Evolutionary conservation across 2,888 invertebrate genomes (phyloP), one percentile per base, ranked within the genome.

Genomic region (Halictus ligatus): DNA sequence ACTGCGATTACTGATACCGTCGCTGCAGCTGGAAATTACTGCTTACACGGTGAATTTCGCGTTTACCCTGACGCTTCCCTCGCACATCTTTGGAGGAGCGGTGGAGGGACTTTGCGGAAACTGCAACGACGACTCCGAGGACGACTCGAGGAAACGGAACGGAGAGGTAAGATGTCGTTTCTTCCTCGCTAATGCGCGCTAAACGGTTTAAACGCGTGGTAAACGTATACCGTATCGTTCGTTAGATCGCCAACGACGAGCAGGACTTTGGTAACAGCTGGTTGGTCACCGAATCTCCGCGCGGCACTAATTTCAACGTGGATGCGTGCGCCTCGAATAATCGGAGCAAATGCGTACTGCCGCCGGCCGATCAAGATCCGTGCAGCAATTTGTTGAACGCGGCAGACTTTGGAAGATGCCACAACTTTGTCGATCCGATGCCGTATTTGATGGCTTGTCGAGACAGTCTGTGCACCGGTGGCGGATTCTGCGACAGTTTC

Each of bases 91-190:
- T 94, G 96, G 96, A 64, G 97, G 97, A 85, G 96, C 96, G 87
- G 96, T 98, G 80, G 97, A 98, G 94, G 98, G 98, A 1, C 96
- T 98, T 2, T 98, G 98, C 94, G 98, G 98, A 77, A 96, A 97
- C 89, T 97, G 97, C 93, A 96, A 97, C 75, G 96, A 96, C 0
- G 95, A 96, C 91, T 95, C 96, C 6, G 95, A 96, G 0, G 96
- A 96, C 73, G 97, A 97, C 92, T 95, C 97, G n/a, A 92, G 95
- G 85, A 96, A 95, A 75, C 96, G 96, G 85, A 95, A 96, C 64
- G 96, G 96, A 0, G 95, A 95, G 7, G 91, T 94, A 88, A 6
- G 43, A n/a, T 35, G 5, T 71, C 3, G 12, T n/a, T 69, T 40
- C 35, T 35, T 4, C 29, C 7, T 35, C 8, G 21, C 21, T 8